Evolutionary conservation across 2,797 vertebrate species (phyloP), one percentile per base, ranked within the genome.

Genomic region (Fratercula arctica): DNA sequence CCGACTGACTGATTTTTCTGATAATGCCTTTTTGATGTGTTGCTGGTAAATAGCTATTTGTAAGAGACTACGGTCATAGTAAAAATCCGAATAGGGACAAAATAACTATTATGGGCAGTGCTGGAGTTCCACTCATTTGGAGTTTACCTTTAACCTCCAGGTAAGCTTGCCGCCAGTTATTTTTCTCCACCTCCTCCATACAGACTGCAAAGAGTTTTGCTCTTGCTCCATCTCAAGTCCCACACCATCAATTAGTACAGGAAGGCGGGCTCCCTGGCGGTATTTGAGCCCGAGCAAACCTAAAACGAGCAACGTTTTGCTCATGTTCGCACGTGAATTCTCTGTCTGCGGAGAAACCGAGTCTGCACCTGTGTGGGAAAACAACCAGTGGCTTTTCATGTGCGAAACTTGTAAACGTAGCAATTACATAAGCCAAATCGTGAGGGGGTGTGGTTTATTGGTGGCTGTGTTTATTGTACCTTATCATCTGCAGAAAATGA

Each of bases 401-500:
- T 86, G 64, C 5, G 12, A 63, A 94, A 69, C 69, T 90, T 3
- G 1, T 68, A 70, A 80, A 91, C 17, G 60, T 51, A 67, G 74
- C 50, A 75, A 87, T 96, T 94, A 82, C n/a, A 66, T 56, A 74
- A 94, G 45, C 41, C 33, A 83, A 68, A 70, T 59, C 68, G 37
- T 89, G 85, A 88, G 51, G 17, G 6, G 46, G 51, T 29, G 48
- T 37, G 76, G 83, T 82, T 90, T 89, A 39, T 63, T 86, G 88
- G 57, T 81, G 43, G 26, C 39, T 92, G 28, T 1, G 4, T 75
- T 89, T 90, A 83, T 81, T 90, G 75, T 91, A 54, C 43, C 10
- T 66, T 87, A 61, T 94, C 53, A 59, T 83, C 74, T 53, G 35
- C 72, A 88, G 85, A 81, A 96, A 84, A 76, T 90, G 31, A 94